Percentiles rank a stretch among this genome's conserved stretches.
Conservation (phyloP, 2,888 invertebrate species). For the Drosophila anomelani region DNA sequence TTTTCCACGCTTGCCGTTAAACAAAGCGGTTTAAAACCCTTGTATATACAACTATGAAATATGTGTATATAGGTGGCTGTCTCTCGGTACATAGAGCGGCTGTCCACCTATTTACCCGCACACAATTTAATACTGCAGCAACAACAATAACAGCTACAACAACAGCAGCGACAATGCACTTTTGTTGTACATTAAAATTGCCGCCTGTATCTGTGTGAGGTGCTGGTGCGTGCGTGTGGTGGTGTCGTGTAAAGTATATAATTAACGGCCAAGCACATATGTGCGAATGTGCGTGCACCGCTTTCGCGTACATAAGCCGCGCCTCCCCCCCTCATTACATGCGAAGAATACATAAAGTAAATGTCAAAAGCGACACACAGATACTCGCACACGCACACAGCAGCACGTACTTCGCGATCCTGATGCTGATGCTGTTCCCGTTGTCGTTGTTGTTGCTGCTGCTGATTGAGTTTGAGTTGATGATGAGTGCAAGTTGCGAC, state of each 20-base stretch:
- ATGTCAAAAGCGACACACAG: conserved; percentile 76
- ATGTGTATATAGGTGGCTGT: conserved; percentile 42
- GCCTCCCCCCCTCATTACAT: conserved; percentile 59
- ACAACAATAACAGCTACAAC: conserved; percentile 47
- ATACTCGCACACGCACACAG: conserved; percentile 45
- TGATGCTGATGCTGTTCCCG: conserved; percentile 29
- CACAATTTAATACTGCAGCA: conserved; percentile 51
- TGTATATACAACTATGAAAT: conserved; percentile 46
- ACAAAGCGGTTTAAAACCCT: conserved; percentile 56
- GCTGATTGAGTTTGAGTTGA: conserved; percentile 76
- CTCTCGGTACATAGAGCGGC: conserved; percentile 55
- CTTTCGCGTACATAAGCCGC: conserved; percentile 62
- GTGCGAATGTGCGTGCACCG: conserved; percentile 35
- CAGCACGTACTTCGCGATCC: conserved; percentile 35
- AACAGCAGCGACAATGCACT: conserved; percentile 56
- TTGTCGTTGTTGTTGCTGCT: conserved; percentile 38
- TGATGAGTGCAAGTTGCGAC: conserved; percentile 72
- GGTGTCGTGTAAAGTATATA: conserved; percentile 73
- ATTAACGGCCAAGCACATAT: conserved; percentile 72
- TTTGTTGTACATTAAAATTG: conserved; percentile 78
- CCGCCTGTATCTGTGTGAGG: conserved; percentile 59
- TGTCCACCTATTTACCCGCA: conserved; percentile 64
- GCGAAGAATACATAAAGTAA: conserved; percentile 75
- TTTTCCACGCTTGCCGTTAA: conserved; percentile 46
- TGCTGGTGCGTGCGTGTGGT: conserved; percentile 38